A percentile compares a stretch with the other conserved stretches of the same genome.
phyloP scores from a whole-genome alignment of 2,888 invertebrate genomes.

The Apotomis turbidana region DNA sequence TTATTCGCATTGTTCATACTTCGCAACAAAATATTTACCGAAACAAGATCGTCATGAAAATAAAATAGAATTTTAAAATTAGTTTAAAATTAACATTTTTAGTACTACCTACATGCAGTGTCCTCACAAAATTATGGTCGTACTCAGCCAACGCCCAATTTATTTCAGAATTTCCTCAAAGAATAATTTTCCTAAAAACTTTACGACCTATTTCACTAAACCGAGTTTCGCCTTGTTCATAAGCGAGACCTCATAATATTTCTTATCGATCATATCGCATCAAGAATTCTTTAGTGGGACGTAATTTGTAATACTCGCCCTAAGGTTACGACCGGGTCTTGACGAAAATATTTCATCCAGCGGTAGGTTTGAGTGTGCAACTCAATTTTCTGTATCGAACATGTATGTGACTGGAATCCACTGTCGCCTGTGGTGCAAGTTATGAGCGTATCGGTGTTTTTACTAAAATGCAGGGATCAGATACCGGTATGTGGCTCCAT shows the following conservation, averaged over 20 bases:
- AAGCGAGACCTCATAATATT: constrained; percentile 6
- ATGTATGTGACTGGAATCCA: constrained; percentile 61
- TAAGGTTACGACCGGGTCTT: constrained; percentile 46
- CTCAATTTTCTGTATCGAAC: constrained; percentile 74
- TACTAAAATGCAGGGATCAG: background rate
- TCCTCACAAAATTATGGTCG: too few relatives aligned
- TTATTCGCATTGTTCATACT: too few relatives aligned
- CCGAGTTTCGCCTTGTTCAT: background rate
- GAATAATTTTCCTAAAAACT: constrained; percentile 12
- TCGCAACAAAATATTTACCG: too few relatives aligned
- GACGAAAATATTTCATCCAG: constrained; percentile 58
- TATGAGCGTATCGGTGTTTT: constrained; percentile 43
- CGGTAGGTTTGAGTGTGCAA: constrained; percentile 61
- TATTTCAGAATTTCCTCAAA: constrained; percentile 4
- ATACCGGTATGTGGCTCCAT: too few relatives aligned
- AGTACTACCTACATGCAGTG: too few relatives aligned
- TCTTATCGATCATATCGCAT: constrained; percentile 27
- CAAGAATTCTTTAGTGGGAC: constrained; percentile 46
- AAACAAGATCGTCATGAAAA: too few relatives aligned
- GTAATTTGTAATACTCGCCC: constrained; percentile 58
- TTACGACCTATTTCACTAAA: constrained; percentile 1
- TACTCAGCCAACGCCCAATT: too few relatives aligned
- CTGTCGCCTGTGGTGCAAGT: constrained; percentile 52
- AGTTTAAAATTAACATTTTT: too few relatives aligned
- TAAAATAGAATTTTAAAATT: too few relatives aligned